A percentile compares a stretch with the other conserved stretches of the same genome.
phyloP scores from a whole-genome alignment of 2,797 vertebrate genomes.

The Crypturellus tataupa region DNA sequence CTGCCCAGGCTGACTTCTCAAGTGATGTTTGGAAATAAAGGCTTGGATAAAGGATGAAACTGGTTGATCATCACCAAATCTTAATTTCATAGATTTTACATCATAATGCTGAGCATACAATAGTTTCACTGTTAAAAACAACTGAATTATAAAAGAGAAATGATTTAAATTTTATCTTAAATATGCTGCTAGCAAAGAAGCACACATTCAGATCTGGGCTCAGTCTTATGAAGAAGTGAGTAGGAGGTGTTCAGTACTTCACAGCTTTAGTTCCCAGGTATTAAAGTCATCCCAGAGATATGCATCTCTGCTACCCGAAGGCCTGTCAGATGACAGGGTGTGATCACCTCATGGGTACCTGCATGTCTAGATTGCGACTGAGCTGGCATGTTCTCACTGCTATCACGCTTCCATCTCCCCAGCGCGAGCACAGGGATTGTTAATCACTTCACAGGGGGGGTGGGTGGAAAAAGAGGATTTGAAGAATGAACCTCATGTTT shows the following conservation, averaged over 20 bases:
- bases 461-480: background rate
- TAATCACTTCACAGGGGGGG: too few species aligned
- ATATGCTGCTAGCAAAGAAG: conserved; percentile 5
- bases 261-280: conserved; percentile 37
- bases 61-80: background rate
- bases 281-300: conserved; percentile 44
- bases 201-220: background rate
- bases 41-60: background rate
- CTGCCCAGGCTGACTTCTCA: background rate
- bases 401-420: background rate
- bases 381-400: background rate
- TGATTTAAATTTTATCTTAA: background rate
- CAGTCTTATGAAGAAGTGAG: conserved; percentile 20
- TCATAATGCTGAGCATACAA: background rate
- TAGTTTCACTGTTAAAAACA: background rate
- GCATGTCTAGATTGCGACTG: conserved; percentile 45
- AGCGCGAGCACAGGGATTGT: background rate
- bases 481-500: background rate
- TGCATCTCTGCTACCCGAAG: conserved; percentile 51
- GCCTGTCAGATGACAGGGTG: conserved; percentile 62
- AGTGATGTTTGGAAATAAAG: background rate
- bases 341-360: conserved; percentile 34
- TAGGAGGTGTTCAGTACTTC: background rate
- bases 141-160: background rate
- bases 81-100: background rate